A percentile compares a stretch with the other conserved stretches of the same genome.
Evolutionary conservation across 2,797 vertebrate genomes (phyloP).

Genomic region (Enteromius thamalakanensis): DNA sequence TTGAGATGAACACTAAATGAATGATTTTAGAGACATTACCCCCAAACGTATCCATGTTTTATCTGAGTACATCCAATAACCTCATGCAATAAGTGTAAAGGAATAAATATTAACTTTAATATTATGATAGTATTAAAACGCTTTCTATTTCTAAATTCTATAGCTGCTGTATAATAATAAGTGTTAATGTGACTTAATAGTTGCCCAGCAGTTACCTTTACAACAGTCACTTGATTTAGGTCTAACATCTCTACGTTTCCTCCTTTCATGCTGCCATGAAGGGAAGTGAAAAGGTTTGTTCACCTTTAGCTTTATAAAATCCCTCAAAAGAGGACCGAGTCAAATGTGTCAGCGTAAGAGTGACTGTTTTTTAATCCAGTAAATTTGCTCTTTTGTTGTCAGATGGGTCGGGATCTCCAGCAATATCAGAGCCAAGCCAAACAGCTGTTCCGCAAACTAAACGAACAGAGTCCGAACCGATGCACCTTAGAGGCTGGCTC

Average conservation of each 20-base stretch:
- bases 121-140: too few species aligned
- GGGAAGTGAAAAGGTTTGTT: slow-evolving; percentile 85
- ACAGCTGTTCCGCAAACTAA: slow-evolving; percentile 95
- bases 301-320: slow-evolving; percentile 62
- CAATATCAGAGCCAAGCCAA: slow-evolving; percentile 98
- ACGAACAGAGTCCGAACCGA: slow-evolving; percentile 96
- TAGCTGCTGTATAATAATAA: background rate
- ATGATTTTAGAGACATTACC: background rate
- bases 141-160: background rate
- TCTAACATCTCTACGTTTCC: slow-evolving; percentile 63
- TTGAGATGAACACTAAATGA: background rate
- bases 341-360: background rate
- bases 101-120: background rate
- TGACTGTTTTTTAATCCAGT: slow-evolving; percentile 13
- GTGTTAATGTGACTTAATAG: background rate
- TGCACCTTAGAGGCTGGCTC: slow-evolving; percentile 95
- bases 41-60: background rate
- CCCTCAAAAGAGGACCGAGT: slow-evolving; percentile 41
- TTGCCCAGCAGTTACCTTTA: background rate
- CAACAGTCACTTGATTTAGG: background rate
- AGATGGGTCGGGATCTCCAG: slow-evolving; percentile 95
- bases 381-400: slow-evolving; percentile 58
- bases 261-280: slow-evolving; percentile 74
- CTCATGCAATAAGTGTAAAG: background rate
- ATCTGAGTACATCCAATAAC: background rate